A percentile compares a stretch with the other conserved stretches of the same genome.
phyloP scores from a whole-genome alignment of 2,797 vertebrate genomes.

The Acanthornis magna region DNA sequence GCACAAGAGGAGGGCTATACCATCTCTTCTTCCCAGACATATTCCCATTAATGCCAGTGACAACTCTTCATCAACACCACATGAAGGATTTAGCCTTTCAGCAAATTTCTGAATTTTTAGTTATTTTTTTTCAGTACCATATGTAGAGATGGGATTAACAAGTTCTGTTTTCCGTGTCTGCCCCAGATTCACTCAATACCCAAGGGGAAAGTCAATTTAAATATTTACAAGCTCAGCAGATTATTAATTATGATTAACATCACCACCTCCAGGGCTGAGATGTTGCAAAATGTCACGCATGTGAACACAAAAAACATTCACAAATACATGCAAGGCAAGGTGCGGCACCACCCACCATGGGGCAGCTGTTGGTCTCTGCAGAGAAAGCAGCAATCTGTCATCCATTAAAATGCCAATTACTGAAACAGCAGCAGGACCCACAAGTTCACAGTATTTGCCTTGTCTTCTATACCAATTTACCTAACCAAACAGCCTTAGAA shows the following conservation, averaged over 20 bases:
- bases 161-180: not conserved
- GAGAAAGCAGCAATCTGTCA: not conserved
- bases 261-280: constrained; percentile 5
- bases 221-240: constrained; percentile 16
- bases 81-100: not conserved
- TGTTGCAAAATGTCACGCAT: not conserved
- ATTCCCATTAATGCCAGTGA: not conserved
- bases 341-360: not conserved
- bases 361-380: not conserved
- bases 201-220: not conserved
- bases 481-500: not conserved
- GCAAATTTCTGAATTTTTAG: not conserved
- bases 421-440: not conserved
- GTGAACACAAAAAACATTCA: not conserved
- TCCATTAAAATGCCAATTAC: not conserved
- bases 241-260: constrained; percentile 36
- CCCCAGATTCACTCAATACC: not conserved
- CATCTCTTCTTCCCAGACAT: not conserved
- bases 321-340: not conserved
- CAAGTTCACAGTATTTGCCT: not conserved
- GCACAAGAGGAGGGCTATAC: not conserved
- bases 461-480: not conserved
- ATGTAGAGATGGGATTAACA: not conserved
- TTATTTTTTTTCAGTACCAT: not conserved
- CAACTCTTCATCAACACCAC: not conserved